Percentiles rank a stretch among this genome's conserved stretches.
Conservation (phyloP, 2,113 vertebrate genomes). For the Telmatochromis brachygnathus region DNA sequence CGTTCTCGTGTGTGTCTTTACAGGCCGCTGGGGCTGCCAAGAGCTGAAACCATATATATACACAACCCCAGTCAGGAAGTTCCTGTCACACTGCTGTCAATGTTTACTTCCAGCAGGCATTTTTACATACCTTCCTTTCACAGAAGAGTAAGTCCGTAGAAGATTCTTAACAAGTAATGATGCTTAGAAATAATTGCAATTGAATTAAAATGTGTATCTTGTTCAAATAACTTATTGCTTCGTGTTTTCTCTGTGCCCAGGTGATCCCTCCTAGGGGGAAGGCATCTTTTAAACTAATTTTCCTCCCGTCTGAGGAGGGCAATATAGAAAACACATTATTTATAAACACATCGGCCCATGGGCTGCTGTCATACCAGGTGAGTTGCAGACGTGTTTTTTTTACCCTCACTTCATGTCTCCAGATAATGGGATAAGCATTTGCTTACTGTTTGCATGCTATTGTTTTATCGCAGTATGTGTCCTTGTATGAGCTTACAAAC, state of each 20-base stretch:
- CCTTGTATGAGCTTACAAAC: neutral
- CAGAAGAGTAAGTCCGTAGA: conserved; percentile 80
- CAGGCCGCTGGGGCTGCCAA: conserved; percentile 85
- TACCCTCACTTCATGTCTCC: neutral
- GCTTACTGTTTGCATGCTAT: neutral
- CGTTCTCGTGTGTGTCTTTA: neutral
- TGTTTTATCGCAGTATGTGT: neutral
- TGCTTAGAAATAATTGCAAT: neutral
- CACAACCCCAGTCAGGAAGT: conserved; percentile 91
- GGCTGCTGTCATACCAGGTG: conserved; percentile 84
- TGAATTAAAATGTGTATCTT: neutral
- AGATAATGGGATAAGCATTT: neutral
- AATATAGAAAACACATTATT: conserved; percentile 94
- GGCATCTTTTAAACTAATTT: conserved; percentile 90
- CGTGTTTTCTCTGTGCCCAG: conserved; percentile 58
- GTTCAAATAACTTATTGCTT: neutral
- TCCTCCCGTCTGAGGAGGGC: conserved; percentile 91
- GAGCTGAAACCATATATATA: conserved; percentile 86
- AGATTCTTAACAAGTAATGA: neutral
- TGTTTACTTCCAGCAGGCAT: conserved; percentile 90
- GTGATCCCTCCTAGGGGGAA: conserved; percentile 91
- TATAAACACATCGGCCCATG: conserved; percentile 96
- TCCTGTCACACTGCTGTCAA: conserved; percentile 87
- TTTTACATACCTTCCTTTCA: conserved; percentile 93
- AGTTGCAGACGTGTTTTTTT: neutral